Percentiles rank a stretch among this genome's conserved stretches.
Conservation (phyloP, 2,797 vertebrate species). For the Phrynocephalus guinanensis region DNA sequence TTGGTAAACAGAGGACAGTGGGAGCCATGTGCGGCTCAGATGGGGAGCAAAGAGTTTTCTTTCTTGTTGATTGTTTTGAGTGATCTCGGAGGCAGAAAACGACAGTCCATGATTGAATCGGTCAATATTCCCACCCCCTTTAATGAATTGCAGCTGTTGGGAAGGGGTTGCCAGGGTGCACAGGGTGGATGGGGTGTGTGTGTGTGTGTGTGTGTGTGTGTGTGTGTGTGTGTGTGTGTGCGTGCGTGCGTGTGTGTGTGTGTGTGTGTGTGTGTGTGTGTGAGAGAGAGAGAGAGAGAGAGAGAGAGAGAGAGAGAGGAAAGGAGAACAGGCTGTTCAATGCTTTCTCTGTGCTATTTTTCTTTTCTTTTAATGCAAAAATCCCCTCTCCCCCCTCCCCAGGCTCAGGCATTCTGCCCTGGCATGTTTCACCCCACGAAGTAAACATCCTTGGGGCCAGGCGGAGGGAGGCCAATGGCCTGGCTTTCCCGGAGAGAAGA, state of each 20-base stretch:
- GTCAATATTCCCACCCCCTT: background rate
- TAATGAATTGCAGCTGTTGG: conserved; percentile 7
- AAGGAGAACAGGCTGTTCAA: background rate
- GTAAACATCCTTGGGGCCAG: background rate
- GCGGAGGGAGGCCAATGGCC: background rate
- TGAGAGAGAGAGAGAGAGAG: no score
- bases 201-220: no score
- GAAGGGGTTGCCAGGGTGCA: no score
- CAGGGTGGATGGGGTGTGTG: no score
- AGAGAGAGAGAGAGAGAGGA: no score
- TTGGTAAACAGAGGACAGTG: conserved; percentile 18
- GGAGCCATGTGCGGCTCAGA: background rate
- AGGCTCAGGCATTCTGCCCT: no score
- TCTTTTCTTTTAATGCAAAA: no score
- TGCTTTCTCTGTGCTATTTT: background rate
- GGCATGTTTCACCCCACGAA: no score
- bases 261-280: no score
- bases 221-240: no score
- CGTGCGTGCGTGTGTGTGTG: no score
- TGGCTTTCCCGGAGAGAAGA: background rate
- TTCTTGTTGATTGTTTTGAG: background rate
- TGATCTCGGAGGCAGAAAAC: background rate
- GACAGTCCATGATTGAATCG: background rate
- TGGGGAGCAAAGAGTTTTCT: background rate
- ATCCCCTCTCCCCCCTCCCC: no score